Evolutionary conservation across 1,140 invertebrate genomes (phyloP), one percentile per base, ranked within the genome.

Genomic region (Lineus longissimus): DNA sequence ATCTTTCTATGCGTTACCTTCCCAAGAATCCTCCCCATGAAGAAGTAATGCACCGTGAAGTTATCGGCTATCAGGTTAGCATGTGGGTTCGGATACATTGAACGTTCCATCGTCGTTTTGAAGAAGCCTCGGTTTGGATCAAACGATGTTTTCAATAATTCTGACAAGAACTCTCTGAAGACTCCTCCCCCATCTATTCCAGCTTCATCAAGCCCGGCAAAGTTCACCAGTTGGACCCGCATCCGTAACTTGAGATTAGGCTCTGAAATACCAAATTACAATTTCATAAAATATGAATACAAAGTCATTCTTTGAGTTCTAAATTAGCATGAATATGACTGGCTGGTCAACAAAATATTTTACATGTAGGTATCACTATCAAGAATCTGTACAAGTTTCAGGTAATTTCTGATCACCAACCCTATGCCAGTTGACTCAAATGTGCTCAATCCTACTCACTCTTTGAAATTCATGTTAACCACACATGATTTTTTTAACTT

Each of bases 61-160:
- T 97, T 89, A 6, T 90, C 88, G 22, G 93, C 87, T 0, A 98
- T 79, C 22, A 93, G 79, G 64, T 90, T 86, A 11, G 94, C 93
- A 43, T 91, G 90, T 0, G 95, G 95, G 83, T 97, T 98, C 0
- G 96, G 96, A 82, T 98, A 98, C 11, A 98, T 78, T 79, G 93
- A 88, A 74, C 95, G 93, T 73, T 98, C 94, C 66, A 89, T 89
- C 0, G 95, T 98, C 17, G 94, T 84, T 58, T 90, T 81, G 78
- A 98, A 98, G 73, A 98, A 92, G 0, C 95, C 96, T 43, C 95
- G 85, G 78, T 97, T 98, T 0, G 96, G 95, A 84, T 99, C 94
- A 79, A 98, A 98, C 0, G 92, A 91, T 0, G 94, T 95, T 81
- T 94, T 95, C 6, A 98, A 81, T 4, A 98, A 83, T 54, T 80